Evolutionary conservation across 2,113 vertebrate genomes (phyloP).

Genomic region (Chrysemys picta): DNA sequence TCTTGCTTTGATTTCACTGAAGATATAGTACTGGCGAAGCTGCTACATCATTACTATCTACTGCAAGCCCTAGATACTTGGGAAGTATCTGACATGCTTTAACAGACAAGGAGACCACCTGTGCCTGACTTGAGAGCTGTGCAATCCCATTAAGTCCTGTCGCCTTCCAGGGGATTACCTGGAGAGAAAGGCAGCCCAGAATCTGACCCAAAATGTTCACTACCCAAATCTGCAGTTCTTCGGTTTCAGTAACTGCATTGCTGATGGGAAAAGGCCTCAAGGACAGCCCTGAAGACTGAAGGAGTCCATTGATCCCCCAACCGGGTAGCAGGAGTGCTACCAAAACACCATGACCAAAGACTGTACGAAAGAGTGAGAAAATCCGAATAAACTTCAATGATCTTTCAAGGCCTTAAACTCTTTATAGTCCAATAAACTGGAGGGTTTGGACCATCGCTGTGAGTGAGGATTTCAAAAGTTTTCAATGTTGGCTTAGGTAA

Average conservation of each 20-base stretch:
- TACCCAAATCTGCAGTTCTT: accelerated
- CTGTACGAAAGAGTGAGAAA: neutral
- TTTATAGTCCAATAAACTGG: neutral
- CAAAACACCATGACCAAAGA: neutral
- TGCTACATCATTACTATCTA: neutral
- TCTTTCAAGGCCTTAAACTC: accelerated
- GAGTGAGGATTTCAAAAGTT: accelerated
- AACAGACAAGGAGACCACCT: neutral
- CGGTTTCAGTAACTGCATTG: accelerated
- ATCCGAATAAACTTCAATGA: neutral
- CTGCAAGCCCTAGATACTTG: neutral
- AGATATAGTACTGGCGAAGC: neutral
- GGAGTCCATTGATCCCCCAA: neutral
- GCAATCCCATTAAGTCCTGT: neutral
- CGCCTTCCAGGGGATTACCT: neutral
- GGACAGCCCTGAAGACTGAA: neutral
- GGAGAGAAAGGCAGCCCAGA: neutral
- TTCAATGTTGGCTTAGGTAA: neutral
- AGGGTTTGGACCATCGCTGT: accelerated
- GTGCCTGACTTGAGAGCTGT: neutral
- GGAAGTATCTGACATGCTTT: neutral
- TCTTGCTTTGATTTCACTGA: neutral
- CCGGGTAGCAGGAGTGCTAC: accelerated
- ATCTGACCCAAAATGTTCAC: accelerated
- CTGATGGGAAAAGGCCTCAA: accelerated